Evolutionary conservation across 2,888 invertebrate genomes (phyloP).

Genomic region (Hirtodrosophila duncani): DNA sequence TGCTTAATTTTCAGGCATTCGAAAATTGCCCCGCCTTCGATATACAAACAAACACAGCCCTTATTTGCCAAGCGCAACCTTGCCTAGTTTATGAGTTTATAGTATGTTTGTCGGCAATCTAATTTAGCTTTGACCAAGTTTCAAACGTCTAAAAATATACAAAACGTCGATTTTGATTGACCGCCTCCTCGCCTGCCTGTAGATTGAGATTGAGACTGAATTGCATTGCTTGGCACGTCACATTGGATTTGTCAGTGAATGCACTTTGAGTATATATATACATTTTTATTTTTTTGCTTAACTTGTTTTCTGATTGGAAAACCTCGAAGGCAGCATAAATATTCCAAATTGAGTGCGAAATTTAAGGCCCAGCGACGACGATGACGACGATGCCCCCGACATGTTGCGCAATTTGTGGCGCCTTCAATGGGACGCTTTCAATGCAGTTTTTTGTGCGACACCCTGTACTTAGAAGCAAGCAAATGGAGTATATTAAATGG

Average conservation of each 20-base stretch:
- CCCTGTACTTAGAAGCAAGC: not conserved
- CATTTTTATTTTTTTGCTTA: too few species aligned
- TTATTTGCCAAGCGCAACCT: conserved; percentile 14
- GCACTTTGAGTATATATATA: not conserved
- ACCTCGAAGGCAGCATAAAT: conserved; percentile 8
- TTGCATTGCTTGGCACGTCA: conserved; percentile 19
- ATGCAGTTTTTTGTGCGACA: conserved; percentile 18
- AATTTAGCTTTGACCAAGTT: conserved; percentile 35
- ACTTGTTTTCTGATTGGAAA: conserved; percentile 1
- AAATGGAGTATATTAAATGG: too few species aligned
- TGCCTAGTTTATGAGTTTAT: conserved; percentile 9
- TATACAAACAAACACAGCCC: too few species aligned
- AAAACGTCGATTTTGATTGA: conserved; percentile 15
- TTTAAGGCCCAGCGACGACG: conserved; percentile 4
- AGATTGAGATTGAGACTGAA: conserved; percentile 2
- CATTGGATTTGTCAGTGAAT: too few species aligned
- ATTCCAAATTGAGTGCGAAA: conserved; percentile 16
- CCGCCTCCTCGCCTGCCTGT: not conserved
- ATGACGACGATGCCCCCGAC: not conserved
- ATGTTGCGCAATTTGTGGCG: conserved; percentile 24
- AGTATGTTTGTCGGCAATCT: conserved; percentile 18
- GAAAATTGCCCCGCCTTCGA: too few species aligned
- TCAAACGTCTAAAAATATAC: conserved; percentile 14
- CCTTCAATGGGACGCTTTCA: conserved; percentile 24
- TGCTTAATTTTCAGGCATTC: too few species aligned